Evolutionary conservation across 2,888 invertebrate genomes (phyloP), one percentile per base, ranked within the genome.

Genomic region (Mythimna albipuncta): DNA sequence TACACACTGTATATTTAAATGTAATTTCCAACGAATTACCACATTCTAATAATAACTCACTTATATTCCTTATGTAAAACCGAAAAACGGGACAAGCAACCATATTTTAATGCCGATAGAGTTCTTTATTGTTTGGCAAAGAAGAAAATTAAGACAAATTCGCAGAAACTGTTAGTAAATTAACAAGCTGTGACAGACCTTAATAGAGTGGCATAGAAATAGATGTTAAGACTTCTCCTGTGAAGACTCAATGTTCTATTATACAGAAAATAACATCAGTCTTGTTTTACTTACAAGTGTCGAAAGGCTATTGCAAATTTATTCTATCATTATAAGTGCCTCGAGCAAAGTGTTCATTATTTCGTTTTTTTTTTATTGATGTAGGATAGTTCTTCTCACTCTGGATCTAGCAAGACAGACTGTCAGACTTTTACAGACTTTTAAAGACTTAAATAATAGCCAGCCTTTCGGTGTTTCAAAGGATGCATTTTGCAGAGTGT

Each of bases 101-200:
- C 64, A 32, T 83, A 74, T 74, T 41, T 9, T 19, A 9, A 10
- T n/a, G 62, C 35, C 2, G 10, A 44, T 54, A 65, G 26, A 47
- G 19, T 13, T n/a, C 35, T 32, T 44, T 65, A 47, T 77, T 41
- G 61, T 44, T 13, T 55, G 32, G 19, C 6, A 19, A 6, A 55
- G 10, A 38, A 7, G 19, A 47, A 35, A 79, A 77, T 69, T 69
- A 64, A 62, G 61, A 62, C 19, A 35, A 63, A 79, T 66, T 76
- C 54, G 44, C 41, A 61, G 59, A 55, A 66, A 74, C 67, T 72
- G 86, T 83, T 77, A 85, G 87, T 87, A 89, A 91, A 91, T 90
- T 90, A 90, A 89, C 83, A 85, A 79, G 82, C 79, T 85, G 78
- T 80, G 84, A 86, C 87, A 82, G 80, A 72, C 62, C 58, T 63